Conservation (phyloP, 1,140 invertebrate species). For the Hydropsyche tenuis region DNA sequence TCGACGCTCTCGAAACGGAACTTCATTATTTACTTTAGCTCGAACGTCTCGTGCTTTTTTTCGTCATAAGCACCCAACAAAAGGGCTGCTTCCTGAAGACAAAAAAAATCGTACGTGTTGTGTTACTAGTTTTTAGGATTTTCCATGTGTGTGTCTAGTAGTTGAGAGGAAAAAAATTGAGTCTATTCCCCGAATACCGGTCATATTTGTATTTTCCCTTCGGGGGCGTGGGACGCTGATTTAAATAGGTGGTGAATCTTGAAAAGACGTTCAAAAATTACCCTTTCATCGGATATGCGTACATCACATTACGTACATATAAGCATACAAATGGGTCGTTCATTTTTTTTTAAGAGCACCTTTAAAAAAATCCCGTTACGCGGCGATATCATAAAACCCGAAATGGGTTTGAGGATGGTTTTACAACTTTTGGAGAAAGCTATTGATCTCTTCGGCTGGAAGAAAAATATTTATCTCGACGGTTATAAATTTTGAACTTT, state of each 20-base stretch:
- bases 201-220: background rate
- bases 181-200: background rate
- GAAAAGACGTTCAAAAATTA: background rate
- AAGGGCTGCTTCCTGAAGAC: constrained; percentile 15
- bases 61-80: background rate
- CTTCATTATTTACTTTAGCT: constrained; percentile 6
- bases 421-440: background rate
- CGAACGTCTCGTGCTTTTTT: background rate
- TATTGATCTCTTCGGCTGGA: background rate
- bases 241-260: background rate
- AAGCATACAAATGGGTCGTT: too few species aligned
- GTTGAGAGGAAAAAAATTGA: background rate
- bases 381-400: background rate
- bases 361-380: background rate
- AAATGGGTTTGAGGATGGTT: background rate
- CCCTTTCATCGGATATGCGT: too few species aligned
- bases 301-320: too few species aligned
- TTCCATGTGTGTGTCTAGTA: constrained; percentile 5
- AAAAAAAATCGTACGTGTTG: constrained; percentile 16
- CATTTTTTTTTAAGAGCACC: too few species aligned
- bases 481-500: background rate
- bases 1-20: constrained; percentile 1
- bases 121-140: background rate
- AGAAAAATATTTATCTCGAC: background rate
- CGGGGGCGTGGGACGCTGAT: background rate